Percentiles rank a stretch among this genome's conserved stretches.
Conservation (phyloP, 2,888 invertebrate genomes). For the Apamea anceps region DNA sequence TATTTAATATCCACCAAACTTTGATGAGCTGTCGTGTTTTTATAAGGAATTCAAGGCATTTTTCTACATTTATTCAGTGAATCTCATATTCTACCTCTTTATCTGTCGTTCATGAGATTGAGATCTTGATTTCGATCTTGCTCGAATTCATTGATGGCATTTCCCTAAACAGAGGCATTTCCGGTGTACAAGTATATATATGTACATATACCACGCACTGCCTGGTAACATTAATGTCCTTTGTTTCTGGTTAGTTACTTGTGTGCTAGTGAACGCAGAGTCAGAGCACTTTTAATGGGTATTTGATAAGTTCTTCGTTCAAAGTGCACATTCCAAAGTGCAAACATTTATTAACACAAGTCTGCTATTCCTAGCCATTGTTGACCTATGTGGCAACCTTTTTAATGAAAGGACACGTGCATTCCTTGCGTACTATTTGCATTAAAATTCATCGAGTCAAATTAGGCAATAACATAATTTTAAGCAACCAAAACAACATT, state of each 20-base stretch:
- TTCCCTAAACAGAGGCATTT: background rate
- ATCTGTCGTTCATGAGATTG: background rate
- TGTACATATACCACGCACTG: background rate
- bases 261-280: background rate
- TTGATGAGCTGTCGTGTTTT: background rate
- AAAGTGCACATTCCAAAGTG: conserved; percentile 2
- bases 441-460: conserved; percentile 9
- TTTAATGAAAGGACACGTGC: conserved; percentile 1
- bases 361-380: background rate
- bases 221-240: background rate
- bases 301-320: conserved; percentile 6
- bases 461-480: conserved; percentile 20
- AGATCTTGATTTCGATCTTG: background rate
- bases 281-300: background rate
- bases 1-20: background rate
- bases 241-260: background rate
- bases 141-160: background rate
- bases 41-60: background rate
- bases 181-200: background rate
- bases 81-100: background rate
- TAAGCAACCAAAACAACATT: conserved; percentile 25
- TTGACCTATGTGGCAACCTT: conserved; percentile 20
- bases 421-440: conserved; percentile 22
- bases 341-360: conserved; percentile 11
- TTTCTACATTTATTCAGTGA: background rate